Percentiles rank a stretch among this genome's conserved stretches.
Evolutionary conservation across 2,888 invertebrate species (phyloP).

Genomic region (Prenolepis imparis): DNA sequence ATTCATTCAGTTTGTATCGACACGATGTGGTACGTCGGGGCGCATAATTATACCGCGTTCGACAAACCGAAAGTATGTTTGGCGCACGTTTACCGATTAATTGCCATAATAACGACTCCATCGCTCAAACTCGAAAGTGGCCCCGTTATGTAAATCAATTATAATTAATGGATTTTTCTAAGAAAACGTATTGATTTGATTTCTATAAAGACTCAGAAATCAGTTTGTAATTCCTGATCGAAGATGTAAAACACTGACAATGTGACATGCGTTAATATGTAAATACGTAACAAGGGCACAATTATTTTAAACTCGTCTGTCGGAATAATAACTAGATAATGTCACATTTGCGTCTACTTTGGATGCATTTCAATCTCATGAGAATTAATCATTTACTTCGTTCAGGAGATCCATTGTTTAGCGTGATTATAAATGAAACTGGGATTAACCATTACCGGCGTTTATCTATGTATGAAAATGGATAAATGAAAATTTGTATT

Average conservation of each 20-base stretch:
- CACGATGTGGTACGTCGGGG: neutral
- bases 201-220: neutral
- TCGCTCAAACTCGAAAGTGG: neutral
- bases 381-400: constrained; percentile 30
- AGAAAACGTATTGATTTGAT: neutral
- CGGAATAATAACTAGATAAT: neutral
- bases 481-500: constrained; percentile 15
- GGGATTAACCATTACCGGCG: neutral
- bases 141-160: neutral
- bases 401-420: neutral
- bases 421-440: neutral
- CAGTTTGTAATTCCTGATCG: neutral
- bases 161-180: neutral
- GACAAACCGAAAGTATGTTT: constrained; percentile 25
- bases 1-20: neutral
- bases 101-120: neutral
- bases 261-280: neutral
- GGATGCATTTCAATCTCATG: neutral
- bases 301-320: neutral
- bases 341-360: neutral
- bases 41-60: constrained; percentile 34
- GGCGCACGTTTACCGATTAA: constrained; percentile 8
- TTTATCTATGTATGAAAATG: constrained; percentile 2
- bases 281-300: neutral
- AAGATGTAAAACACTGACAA: neutral